Evolutionary conservation across 2,113 vertebrate species (phyloP).

Genomic region (Corythoichthys haematopterus): DNA sequence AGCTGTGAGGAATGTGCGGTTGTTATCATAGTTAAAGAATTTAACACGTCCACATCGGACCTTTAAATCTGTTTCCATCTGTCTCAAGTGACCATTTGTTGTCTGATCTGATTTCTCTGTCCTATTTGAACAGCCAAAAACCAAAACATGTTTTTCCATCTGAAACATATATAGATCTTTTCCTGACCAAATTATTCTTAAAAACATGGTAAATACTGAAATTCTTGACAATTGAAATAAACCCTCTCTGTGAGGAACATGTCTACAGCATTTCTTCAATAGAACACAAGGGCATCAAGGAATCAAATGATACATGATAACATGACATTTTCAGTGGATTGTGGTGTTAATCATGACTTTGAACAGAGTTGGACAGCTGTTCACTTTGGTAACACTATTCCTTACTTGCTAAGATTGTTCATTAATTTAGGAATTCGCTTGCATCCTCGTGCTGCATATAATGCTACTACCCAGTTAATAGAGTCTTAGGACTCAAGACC

Average conservation of each 20-base stretch:
- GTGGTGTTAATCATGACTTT: background rate
- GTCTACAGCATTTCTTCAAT: background rate
- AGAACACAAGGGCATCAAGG: background rate
- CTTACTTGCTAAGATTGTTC: background rate
- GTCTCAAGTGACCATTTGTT: background rate
- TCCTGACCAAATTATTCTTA: background rate
- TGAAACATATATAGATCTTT: background rate
- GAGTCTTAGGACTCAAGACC: no score
- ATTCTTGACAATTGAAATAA: background rate
- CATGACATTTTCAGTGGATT: constrained; percentile 2
- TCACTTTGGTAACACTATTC: background rate
- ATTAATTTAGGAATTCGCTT: background rate
- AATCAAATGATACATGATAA: background rate
- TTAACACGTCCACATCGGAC: background rate
- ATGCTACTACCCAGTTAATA: background rate
- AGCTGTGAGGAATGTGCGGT: constrained; percentile 7
- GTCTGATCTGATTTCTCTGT: background rate
- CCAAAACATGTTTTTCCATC: background rate
- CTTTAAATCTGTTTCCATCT: constrained; percentile 1
- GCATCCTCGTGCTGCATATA: no score
- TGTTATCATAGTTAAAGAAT: constrained; percentile 2
- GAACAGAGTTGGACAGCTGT: constrained; percentile 3
- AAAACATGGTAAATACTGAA: background rate
- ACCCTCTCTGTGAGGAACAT: background rate
- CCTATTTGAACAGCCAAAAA: background rate